A percentile compares a stretch with the other conserved stretches of the same genome.
These are phyloP conservation scores for Xanthia togata DNA, from an alignment of 2,888 invertebrate genomes.

Conservation along the genomic window DNA sequence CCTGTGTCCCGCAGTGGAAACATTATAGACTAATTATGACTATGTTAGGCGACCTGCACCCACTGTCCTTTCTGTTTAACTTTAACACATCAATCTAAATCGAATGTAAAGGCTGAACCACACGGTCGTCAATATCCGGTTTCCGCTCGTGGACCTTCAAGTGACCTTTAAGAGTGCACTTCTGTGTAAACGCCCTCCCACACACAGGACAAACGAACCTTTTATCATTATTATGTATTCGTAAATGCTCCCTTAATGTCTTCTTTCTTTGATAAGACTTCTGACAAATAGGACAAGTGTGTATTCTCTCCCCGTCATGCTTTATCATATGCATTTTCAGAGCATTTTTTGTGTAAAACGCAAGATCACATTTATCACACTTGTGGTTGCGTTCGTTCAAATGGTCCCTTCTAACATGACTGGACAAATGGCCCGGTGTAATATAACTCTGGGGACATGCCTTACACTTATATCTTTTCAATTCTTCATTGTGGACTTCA, in stretches of 20 bases:
- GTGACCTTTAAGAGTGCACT: constrained; percentile 87
- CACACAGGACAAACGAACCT: constrained; percentile 86
- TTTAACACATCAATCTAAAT: constrained; percentile 51
- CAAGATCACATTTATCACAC: constrained; percentile 88
- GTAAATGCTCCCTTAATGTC: constrained; percentile 84
- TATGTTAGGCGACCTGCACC: not conserved
- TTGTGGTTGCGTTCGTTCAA: constrained; percentile 86
- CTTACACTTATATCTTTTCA: constrained; percentile 87
- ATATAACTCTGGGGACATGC: constrained; percentile 87
- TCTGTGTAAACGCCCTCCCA: constrained; percentile 87
- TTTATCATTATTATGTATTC: constrained; percentile 87
- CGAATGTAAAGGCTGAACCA: constrained; percentile 74
- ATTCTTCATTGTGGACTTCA: constrained; percentile 85
- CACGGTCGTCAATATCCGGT: constrained; percentile 76
- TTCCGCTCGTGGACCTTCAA: constrained; percentile 85
- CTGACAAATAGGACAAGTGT: constrained; percentile 87
- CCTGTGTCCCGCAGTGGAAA: not conserved
- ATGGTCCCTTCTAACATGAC: constrained; percentile 85
- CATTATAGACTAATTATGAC: not conserved
- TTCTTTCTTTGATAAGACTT: constrained; percentile 88
- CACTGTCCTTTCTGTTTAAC: not conserved
- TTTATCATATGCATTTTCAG: constrained; percentile 90
- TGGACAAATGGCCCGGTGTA: constrained; percentile 85
- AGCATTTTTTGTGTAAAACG: constrained; percentile 89
- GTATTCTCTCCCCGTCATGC: constrained; percentile 89